Percentiles rank a stretch among this genome's conserved stretches.
These are phyloP conservation scores for Ridgeia piscesae DNA, from an alignment of 1,140 invertebrate genomes.

Conservation along the genomic window DNA sequence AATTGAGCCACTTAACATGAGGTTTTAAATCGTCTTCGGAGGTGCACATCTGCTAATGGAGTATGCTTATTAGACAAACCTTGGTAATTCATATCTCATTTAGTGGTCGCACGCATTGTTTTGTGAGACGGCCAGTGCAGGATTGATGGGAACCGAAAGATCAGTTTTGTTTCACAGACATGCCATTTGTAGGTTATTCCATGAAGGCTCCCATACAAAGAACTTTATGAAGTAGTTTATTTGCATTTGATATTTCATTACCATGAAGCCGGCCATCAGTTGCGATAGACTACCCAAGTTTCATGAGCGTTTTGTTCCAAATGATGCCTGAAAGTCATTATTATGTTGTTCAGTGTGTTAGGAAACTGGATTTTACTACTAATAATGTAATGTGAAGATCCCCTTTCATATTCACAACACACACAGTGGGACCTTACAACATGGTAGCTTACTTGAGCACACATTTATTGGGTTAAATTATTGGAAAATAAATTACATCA, in stretches of 20 bases:
- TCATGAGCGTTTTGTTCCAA: neutral
- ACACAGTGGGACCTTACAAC: no score
- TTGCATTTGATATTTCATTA: neutral
- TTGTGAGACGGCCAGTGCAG: neutral
- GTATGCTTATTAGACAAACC: neutral
- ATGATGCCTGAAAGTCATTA: neutral
- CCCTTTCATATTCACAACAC: no score
- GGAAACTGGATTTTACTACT: no score
- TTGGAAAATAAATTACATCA: no score
- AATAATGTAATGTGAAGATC: no score
- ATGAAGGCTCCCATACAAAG: neutral
- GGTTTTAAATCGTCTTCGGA: neutral
- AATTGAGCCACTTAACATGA: no score
- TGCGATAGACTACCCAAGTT: neutral
- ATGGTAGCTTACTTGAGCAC: no score
- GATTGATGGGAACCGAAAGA: neutral
- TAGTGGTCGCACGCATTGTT: neutral
- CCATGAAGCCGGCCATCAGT: neutral
- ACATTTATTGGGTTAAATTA: no score
- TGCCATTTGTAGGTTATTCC: neutral
- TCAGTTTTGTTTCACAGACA: neutral
- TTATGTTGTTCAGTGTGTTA: no score
- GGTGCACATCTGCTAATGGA: neutral
- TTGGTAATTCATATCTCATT: neutral
- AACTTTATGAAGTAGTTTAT: neutral